Percentiles rank a stretch among this genome's conserved stretches.
Conservation (phyloP, 2,797 vertebrate species). For the Artibeus lituratus region DNA sequence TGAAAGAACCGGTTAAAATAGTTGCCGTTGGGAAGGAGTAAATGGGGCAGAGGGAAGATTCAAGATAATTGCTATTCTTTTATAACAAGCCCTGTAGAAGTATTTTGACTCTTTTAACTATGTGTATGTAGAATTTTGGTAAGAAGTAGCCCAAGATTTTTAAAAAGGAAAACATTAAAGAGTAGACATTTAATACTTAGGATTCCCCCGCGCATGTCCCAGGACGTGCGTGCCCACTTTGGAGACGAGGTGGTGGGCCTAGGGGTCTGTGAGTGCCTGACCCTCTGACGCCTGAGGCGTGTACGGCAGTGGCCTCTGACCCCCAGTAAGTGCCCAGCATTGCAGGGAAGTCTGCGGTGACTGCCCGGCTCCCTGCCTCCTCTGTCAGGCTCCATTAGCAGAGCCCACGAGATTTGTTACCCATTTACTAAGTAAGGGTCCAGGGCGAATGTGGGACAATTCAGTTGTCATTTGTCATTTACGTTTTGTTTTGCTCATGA, state of each 20-base stretch:
- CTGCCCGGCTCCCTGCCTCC: background rate
- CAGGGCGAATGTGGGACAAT: background rate
- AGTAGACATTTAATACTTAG: background rate
- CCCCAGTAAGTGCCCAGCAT: background rate
- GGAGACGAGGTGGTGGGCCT: background rate
- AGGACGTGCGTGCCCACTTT: background rate
- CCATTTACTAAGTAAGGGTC: background rate
- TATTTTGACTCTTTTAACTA: background rate
- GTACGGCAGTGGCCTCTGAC: background rate
- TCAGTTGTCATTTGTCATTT: conserved; percentile 29
- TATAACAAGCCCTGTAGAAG: background rate
- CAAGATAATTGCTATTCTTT: background rate
- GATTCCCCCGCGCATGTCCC: background rate
- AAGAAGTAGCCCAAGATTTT: background rate
- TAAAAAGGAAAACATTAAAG: background rate
- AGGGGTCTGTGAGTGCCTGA: background rate
- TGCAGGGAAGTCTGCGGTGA: background rate
- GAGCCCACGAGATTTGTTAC: background rate
- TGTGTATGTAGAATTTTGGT: background rate
- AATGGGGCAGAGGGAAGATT: background rate
- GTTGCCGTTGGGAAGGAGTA: background rate
- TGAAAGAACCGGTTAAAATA: background rate
- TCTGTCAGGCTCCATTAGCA: background rate
- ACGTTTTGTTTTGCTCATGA: background rate
- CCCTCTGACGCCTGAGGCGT: background rate